A percentile compares a stretch with the other conserved stretches of the same genome.
These are phyloP conservation scores for Tenualosa ilisha DNA, from an alignment of 2,797 vertebrate species.

Conservation along the genomic window DNA sequence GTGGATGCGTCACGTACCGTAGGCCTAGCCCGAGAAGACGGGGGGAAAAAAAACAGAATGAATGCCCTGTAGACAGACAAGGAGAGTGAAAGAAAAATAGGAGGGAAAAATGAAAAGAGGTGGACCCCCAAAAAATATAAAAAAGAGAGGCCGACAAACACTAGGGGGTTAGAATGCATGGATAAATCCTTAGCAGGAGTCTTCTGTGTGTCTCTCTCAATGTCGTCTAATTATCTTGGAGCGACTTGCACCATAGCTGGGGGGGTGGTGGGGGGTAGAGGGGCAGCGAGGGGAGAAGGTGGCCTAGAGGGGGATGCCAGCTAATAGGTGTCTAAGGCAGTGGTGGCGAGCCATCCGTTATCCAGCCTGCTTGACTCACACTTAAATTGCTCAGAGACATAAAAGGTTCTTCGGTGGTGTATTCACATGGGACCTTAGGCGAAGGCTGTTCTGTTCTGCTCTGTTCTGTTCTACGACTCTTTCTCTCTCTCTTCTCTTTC, in stretches of 20 bases:
- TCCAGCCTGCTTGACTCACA: slow-evolving; percentile 40
- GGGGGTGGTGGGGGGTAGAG: slow-evolving; percentile 3
- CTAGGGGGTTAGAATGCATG: slow-evolving; percentile 33
- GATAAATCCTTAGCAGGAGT: slow-evolving; percentile 46
- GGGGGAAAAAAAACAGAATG: neutral
- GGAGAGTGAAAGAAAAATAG: neutral
- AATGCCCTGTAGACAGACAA: slow-evolving; percentile 18
- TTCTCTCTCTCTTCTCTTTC: neutral
- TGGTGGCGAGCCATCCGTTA: slow-evolving; percentile 57
- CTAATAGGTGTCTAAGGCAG: slow-evolving; percentile 66
- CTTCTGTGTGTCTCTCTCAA: slow-evolving; percentile 46
- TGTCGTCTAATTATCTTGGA: slow-evolving; percentile 62
- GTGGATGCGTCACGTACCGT: slow-evolving; percentile 36
- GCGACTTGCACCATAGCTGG: slow-evolving; percentile 45
- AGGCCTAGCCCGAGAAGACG: slow-evolving; percentile 7
- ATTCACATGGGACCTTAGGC: slow-evolving; percentile 73
- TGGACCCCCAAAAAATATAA: neutral
- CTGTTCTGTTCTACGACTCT: neutral
- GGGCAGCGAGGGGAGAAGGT: slow-evolving; percentile 23
- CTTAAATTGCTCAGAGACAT: slow-evolving; percentile 79
- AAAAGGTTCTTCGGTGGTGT: slow-evolving; percentile 66
- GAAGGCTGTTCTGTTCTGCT: slow-evolving; percentile 60
- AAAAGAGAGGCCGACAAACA: neutral
- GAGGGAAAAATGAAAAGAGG: neutral
- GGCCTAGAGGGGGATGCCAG: slow-evolving; percentile 45